Conservation (phyloP, 2,113 vertebrate species). For the Onychostoma macrolepis region DNA sequence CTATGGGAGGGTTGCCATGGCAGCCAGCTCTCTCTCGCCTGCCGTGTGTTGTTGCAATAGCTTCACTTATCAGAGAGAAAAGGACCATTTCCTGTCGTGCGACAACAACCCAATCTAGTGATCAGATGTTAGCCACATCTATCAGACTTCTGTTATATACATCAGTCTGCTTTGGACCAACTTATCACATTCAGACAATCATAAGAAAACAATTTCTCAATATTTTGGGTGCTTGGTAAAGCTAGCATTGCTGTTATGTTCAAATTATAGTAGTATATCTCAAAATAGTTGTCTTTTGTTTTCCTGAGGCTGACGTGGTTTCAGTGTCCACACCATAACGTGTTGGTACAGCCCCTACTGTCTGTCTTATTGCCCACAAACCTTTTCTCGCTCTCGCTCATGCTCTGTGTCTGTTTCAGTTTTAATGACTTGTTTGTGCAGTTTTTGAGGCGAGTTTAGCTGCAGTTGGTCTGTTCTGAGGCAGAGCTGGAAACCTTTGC, state of each 20-base stretch:
- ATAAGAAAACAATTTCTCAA: background rate
- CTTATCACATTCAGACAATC: background rate
- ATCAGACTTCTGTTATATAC: background rate
- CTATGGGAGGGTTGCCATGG: constrained; percentile 56
- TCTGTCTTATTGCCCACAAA: background rate
- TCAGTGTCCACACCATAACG: background rate
- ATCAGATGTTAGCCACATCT: background rate
- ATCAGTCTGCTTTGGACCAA: background rate
- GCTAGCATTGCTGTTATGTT: background rate
- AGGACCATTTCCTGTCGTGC: constrained; percentile 36
- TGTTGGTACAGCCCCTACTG: background rate
- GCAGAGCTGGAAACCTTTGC: constrained; percentile 14
- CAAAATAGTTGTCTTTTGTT: background rate
- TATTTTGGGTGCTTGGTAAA: background rate
- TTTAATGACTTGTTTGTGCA: constrained; percentile 45
- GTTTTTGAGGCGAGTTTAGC: constrained; percentile 30
- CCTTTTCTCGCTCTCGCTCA: background rate
- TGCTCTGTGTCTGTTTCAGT: constrained; percentile 2
- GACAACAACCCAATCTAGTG: background rate
- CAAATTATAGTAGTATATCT: background rate
- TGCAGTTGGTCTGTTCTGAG: constrained; percentile 38
- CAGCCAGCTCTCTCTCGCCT: constrained; percentile 46
- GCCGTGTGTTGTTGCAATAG: constrained; percentile 39
- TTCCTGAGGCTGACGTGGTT: background rate
- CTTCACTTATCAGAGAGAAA: constrained; percentile 4